Percentiles rank a stretch among this genome's conserved stretches.
Evolutionary conservation across 1,140 invertebrate species (phyloP).

Genomic region (Tetragonula clypearis): DNA sequence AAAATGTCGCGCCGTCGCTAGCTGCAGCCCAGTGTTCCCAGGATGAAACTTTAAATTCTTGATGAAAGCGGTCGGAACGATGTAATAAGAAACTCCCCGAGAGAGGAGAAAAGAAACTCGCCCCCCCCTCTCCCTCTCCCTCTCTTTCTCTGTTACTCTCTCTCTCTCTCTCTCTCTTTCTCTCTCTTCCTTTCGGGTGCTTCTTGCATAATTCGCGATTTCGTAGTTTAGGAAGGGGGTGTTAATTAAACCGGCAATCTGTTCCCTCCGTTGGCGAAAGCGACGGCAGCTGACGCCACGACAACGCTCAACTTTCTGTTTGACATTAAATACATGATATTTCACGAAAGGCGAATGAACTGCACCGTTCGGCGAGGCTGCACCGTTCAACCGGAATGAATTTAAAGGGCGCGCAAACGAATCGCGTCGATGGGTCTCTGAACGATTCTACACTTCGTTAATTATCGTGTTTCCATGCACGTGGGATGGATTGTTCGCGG

Average conservation of each 20-base stretch:
- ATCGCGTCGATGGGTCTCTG: neutral
- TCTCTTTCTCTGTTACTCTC: neutral
- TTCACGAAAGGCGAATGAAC: neutral
- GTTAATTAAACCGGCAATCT: constrained; percentile 52
- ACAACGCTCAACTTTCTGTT: constrained; percentile 48
- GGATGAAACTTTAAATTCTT: constrained; percentile 50
- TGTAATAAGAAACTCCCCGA: constrained; percentile 42
- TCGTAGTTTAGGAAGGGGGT: constrained; percentile 27
- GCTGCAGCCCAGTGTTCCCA: neutral
- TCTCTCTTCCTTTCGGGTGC: neutral
- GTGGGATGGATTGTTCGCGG: constrained; percentile 1
- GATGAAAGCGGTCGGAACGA: constrained; percentile 42
- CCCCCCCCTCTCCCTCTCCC: neutral
- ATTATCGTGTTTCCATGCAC: constrained; percentile 16
- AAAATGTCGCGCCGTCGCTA: neutral
- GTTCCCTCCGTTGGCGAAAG: constrained; percentile 32
- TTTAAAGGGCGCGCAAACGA: constrained; percentile 15
- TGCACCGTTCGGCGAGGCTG: too few relatives aligned
- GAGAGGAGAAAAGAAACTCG: constrained; percentile 21
- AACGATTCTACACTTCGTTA: constrained; percentile 1
- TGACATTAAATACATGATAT: constrained; percentile 42
- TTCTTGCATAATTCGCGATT: constrained; percentile 52
- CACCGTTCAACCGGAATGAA: constrained; percentile 10
- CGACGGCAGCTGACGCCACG: constrained; percentile 38
- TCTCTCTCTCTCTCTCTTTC: too few relatives aligned